A percentile compares a stretch with the other conserved stretches of the same genome.
phyloP scores from a whole-genome alignment of 1,140 invertebrate genomes.

The Eumaeus atala region DNA sequence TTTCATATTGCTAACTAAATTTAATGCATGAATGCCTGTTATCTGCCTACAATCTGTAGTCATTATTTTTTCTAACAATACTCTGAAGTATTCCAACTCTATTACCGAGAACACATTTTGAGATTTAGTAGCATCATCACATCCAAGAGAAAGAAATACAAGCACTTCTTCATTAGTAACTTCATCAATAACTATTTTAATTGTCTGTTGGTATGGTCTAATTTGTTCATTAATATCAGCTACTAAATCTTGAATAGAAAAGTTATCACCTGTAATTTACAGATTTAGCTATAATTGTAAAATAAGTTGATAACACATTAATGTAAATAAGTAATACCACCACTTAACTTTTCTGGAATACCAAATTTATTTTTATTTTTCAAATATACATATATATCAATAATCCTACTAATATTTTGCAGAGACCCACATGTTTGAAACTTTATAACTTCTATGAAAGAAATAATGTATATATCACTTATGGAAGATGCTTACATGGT shows the following conservation, averaged over 20 bases:
- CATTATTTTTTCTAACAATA: constrained; percentile 55
- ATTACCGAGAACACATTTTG: constrained; percentile 45
- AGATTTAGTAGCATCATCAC: constrained; percentile 53
- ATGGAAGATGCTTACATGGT: no score
- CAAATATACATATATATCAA: no score
- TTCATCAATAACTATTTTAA: constrained; percentile 57
- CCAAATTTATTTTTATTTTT: no score
- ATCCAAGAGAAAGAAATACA: constrained; percentile 50
- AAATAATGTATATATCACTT: no score
- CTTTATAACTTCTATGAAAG: no score
- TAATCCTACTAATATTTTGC: no score
- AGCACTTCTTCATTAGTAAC: constrained; percentile 39
- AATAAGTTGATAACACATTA: no score
- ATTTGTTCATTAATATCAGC: constrained; percentile 54
- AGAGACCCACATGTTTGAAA: no score
- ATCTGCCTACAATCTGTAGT: constrained; percentile 50
- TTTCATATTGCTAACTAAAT: constrained; percentile 46
- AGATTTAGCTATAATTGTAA: background rate
- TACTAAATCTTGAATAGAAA: constrained; percentile 39
- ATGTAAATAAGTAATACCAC: no score
- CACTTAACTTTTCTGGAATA: no score
- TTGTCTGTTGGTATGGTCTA: constrained; percentile 44
- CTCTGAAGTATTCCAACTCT: constrained; percentile 55
- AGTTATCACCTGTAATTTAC: constrained; percentile 32
- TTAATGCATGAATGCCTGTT: constrained; percentile 48